Evolutionary conservation across 1,140 invertebrate species (phyloP).

Genomic region (Danaus plexippus): DNA sequence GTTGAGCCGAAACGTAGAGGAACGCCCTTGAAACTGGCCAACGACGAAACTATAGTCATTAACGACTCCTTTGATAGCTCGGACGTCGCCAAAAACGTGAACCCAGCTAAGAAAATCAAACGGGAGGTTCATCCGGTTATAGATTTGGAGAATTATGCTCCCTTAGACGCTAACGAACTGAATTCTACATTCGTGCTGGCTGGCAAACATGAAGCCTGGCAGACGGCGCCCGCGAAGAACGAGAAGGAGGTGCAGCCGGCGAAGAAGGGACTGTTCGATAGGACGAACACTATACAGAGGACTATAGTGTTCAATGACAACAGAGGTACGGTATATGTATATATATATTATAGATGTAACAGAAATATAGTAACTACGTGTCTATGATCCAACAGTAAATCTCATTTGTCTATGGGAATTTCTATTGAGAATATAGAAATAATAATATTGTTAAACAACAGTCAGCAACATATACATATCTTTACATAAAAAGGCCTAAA

Average conservation of each 20-base stretch:
- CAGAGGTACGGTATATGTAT: slow-evolving; percentile 33
- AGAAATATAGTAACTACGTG: too few relatives aligned
- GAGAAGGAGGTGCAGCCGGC: slow-evolving; percentile 32
- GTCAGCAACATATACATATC: too few relatives aligned
- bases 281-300: slow-evolving; percentile 45
- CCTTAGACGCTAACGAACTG: slow-evolving; percentile 52
- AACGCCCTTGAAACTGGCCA: slow-evolving; percentile 50
- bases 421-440: too few relatives aligned
- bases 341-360: too few relatives aligned
- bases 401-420: too few relatives aligned
- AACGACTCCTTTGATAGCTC: slow-evolving; percentile 55
- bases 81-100: slow-evolving; percentile 42
- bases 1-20: slow-evolving; percentile 52
- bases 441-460: too few relatives aligned
- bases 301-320: slow-evolving; percentile 44
- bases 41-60: slow-evolving; percentile 59
- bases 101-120: slow-evolving; percentile 53
- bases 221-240: slow-evolving; percentile 32
- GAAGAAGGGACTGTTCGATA: slow-evolving; percentile 40
- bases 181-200: slow-evolving; percentile 66
- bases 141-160: slow-evolving; percentile 36
- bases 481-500: too few relatives aligned
- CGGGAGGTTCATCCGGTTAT: slow-evolving; percentile 26
- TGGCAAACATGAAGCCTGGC: slow-evolving; percentile 39
- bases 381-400: too few relatives aligned